phyloP scores from a whole-genome alignment of 2,113 vertebrate genomes.

The Thinocorus orbignyianus region DNA sequence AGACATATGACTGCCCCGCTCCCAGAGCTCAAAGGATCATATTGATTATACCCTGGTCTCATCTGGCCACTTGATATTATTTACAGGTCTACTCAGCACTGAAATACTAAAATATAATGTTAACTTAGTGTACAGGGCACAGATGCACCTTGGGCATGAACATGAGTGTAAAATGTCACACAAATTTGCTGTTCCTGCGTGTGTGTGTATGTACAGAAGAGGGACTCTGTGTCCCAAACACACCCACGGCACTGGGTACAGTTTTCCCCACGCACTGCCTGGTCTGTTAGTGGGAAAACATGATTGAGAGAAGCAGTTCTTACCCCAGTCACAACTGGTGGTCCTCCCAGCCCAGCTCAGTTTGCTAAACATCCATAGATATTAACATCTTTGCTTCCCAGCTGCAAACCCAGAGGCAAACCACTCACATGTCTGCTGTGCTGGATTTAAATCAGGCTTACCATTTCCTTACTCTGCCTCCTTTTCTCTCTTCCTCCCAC shows the following conservation, averaged over 20 bases:
- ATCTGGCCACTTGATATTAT: background rate
- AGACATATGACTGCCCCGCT: background rate
- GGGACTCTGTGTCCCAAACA: background rate
- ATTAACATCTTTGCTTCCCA: background rate
- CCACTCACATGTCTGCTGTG: background rate
- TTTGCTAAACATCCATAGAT: background rate
- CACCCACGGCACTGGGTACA: accelerated
- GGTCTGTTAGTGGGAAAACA: background rate
- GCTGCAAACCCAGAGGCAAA: background rate
- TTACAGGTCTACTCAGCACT: background rate
- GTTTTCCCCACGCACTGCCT: background rate
- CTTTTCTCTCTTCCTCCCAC: background rate
- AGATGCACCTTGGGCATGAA: background rate
- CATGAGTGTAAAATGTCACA: background rate
- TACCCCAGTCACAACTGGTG: background rate
- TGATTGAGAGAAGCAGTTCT: background rate
- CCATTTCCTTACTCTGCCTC: background rate
- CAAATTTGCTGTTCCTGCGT: background rate
- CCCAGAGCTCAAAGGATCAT: background rate
- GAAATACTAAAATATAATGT: background rate
- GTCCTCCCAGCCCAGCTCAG: background rate
- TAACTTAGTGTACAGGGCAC: background rate
- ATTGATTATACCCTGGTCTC: background rate
- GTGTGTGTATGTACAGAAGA: accelerated
- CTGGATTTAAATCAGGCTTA: background rate